These are phyloP conservation scores for Caenorhabditis afra DNA, from an alignment of 2,888 invertebrate species.

Conservation along the genomic window DNA sequence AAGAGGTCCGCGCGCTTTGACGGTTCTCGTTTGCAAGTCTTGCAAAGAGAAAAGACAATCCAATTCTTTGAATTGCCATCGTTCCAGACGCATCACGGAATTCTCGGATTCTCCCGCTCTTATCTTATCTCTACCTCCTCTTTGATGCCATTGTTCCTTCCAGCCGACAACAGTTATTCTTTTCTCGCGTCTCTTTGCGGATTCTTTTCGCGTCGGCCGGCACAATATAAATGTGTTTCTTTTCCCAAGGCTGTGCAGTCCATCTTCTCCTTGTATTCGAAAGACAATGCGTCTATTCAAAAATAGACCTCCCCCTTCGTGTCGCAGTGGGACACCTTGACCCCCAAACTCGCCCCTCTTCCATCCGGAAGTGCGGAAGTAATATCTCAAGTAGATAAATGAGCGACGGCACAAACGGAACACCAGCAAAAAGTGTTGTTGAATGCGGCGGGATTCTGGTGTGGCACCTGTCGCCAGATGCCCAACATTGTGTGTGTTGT, in stretches of 20 bases:
- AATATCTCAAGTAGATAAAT: not conserved
- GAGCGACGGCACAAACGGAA: no score
- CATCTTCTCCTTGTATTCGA: not conserved
- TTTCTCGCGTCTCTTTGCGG: no score
- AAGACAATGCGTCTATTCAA: not conserved
- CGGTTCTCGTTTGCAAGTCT: no score
- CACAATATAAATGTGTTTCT: not conserved
- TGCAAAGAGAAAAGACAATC: no score
- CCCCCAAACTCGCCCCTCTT: not conserved
- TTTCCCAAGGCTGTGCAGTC: not conserved
- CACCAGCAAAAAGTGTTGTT: not conserved
- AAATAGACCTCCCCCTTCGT: not conserved
- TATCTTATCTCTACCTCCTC: not conserved
- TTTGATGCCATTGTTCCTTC: no score
- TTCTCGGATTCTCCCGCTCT: not conserved
- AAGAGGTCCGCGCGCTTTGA: no score
- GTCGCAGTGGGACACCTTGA: not conserved
- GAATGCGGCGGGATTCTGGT: not conserved
- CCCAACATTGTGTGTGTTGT: not conserved
- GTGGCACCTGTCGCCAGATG: not conserved
- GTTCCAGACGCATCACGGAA: not conserved
- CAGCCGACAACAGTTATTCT: no score
- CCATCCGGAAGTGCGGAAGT: not conserved
- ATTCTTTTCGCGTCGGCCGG: no score
- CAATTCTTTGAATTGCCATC: not conserved